These are phyloP conservation scores for Tapirus terrestris DNA, from an alignment of 2,113 vertebrate species.

Conservation along the genomic window DNA sequence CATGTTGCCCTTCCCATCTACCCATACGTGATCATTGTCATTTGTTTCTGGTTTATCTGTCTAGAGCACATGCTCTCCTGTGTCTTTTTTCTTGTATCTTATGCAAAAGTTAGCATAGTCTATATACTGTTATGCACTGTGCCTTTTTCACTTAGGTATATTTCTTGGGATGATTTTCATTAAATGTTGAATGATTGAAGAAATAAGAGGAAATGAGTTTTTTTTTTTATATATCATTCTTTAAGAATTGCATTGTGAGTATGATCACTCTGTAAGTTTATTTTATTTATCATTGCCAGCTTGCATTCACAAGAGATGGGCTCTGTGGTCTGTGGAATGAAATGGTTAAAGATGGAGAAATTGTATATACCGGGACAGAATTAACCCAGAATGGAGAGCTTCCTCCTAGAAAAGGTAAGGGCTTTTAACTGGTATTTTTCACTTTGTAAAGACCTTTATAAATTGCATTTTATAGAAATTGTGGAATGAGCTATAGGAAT, in stretches of 20 bases:
- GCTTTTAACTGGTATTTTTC: background rate
- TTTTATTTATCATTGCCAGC: conserved; percentile 85
- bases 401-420: conserved; percentile 88
- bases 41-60: background rate
- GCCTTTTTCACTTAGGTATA: background rate
- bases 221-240: background rate
- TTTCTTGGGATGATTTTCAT: conserved; percentile 11
- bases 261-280: background rate
- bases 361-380: conserved; percentile 93
- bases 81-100: background rate
- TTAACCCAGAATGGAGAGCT: conserved; percentile 89
- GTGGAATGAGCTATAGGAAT: background rate
- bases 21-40: background rate
- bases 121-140: background rate
- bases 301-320: conserved; percentile 96
- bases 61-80: background rate
- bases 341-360: conserved; percentile 99
- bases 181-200: background rate
- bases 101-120: background rate
- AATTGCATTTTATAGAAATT: background rate
- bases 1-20: background rate
- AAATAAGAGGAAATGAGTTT: background rate
- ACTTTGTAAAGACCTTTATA: background rate
- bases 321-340: conserved; percentile 99
- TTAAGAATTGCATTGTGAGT: background rate